A percentile compares a stretch with the other conserved stretches of the same genome.
Evolutionary conservation across 1,140 invertebrate genomes (phyloP).

Genomic region (Mamestra configurata): DNA sequence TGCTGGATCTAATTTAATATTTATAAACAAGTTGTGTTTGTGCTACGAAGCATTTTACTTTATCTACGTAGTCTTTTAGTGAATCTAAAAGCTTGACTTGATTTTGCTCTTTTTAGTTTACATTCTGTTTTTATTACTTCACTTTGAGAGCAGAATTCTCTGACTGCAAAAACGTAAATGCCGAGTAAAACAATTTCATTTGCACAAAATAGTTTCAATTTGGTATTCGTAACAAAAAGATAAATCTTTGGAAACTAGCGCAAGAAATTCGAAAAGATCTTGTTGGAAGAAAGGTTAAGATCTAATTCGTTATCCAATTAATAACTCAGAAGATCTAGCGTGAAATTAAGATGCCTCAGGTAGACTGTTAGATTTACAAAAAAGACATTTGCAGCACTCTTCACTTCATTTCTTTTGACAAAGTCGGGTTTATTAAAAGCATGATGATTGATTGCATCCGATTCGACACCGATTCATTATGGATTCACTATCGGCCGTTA

Average conservation of each 20-base stretch:
- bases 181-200: neutral
- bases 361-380: neutral
- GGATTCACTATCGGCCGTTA: neutral
- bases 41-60: neutral
- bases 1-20: no score
- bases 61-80: neutral
- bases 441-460: neutral
- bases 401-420: neutral
- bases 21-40: neutral
- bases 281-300: neutral
- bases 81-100: neutral
- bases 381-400: neutral
- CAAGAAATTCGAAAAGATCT: neutral
- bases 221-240: neutral
- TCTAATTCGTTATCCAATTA: neutral
- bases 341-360: neutral
- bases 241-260: neutral
- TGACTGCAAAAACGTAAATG: neutral
- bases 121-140: conserved; percentile 1
- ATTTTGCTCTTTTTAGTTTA: neutral
- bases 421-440: neutral
- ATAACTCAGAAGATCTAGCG: neutral
- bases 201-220: conserved; percentile 1
- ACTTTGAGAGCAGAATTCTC: neutral
- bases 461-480: neutral